Evolutionary conservation across 2,113 vertebrate species (phyloP).

Genomic region (Heterotilapia buettikoferi): DNA sequence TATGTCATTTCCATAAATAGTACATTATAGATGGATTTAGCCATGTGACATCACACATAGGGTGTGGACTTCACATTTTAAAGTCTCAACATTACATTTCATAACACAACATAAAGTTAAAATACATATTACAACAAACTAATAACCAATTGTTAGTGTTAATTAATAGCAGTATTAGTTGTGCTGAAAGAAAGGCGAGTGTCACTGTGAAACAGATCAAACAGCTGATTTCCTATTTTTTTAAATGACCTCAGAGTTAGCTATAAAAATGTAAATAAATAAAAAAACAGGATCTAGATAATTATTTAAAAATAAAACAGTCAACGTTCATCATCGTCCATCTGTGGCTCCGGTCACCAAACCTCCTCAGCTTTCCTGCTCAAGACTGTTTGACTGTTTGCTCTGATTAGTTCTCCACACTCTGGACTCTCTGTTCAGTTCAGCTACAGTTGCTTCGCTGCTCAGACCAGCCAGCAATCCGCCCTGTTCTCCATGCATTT

Average conservation of each 20-base stretch:
- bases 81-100: not conserved
- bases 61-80: not conserved
- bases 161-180: not conserved
- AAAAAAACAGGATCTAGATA: not conserved
- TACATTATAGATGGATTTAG: not conserved
- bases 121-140: not conserved
- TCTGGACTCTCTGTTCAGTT: not conserved
- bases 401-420: not conserved
- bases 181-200: not conserved
- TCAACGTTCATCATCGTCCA: not conserved
- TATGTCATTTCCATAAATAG: not conserved
- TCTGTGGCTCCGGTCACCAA: not conserved
- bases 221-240: not conserved
- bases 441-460: accelerated
- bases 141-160: not conserved
- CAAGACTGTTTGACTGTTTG: not conserved
- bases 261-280: not conserved
- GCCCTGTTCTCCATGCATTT: not conserved
- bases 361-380: not conserved
- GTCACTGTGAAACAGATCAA: not conserved
- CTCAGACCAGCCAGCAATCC: not conserved
- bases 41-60: not conserved
- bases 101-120: not conserved
- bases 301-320: not conserved
- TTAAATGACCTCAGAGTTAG: not conserved